phyloP scores from a whole-genome alignment of 2,113 vertebrate genomes.

The Platichthys stellatus region DNA sequence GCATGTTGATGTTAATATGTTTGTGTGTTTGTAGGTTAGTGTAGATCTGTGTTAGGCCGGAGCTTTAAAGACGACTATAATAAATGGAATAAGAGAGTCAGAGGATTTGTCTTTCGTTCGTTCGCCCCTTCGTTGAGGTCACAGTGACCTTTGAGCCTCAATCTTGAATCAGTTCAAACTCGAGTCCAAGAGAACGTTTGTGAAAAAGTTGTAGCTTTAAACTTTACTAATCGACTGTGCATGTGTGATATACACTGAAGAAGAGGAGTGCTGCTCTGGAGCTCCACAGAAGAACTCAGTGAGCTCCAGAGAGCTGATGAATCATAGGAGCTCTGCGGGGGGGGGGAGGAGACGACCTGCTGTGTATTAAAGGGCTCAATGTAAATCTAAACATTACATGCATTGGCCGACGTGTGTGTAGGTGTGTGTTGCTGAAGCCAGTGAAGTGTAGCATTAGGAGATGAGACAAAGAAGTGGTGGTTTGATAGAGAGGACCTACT shows the following conservation, averaged over 20 bases:
- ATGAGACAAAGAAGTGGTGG: slow-evolving; percentile 43
- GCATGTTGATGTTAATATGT: neutral
- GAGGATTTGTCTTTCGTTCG: neutral
- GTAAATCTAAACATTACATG: slow-evolving; percentile 16
- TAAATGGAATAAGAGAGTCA: neutral
- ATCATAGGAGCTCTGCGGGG: neutral
- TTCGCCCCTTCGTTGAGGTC: neutral
- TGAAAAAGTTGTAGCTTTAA: neutral
- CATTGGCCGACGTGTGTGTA: slow-evolving; percentile 7
- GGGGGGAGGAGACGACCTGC: neutral
- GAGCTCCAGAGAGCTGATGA: neutral
- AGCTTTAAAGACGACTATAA: neutral
- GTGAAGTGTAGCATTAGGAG: slow-evolving; percentile 34
- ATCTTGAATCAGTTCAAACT: neutral
- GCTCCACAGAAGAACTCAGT: neutral
- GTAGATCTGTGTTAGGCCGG: neutral
- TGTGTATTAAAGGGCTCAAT: neutral
- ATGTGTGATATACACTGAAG: neutral
- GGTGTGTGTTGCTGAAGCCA: slow-evolving; percentile 14
- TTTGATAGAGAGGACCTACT: slow-evolving; percentile 41
- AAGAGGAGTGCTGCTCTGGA: neutral
- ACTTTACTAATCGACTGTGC: neutral
- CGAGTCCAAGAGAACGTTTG: neutral
- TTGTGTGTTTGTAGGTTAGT: neutral
- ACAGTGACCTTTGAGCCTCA: neutral